Evolutionary conservation across 2,113 vertebrate genomes (phyloP).

Genomic region (Microtus ochrogaster): DNA sequence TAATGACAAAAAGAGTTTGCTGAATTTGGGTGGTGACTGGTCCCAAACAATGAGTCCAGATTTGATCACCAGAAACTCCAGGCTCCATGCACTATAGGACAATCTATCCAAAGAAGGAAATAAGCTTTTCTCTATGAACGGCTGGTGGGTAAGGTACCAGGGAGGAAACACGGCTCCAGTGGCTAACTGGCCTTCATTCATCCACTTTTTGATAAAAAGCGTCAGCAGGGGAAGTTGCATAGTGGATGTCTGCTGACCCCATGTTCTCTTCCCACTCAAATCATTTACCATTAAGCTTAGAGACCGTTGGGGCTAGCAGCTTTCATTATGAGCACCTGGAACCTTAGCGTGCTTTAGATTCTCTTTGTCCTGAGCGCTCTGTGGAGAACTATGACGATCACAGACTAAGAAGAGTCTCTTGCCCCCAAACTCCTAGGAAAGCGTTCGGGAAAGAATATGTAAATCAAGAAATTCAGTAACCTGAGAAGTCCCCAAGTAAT

Average conservation of each 20-base stretch:
- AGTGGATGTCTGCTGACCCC: rapidly evolving
- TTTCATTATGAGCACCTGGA: background rate
- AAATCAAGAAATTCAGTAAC: background rate
- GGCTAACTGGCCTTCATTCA: rapidly evolving
- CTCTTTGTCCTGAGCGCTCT: background rate
- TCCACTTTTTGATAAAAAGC: rapidly evolving
- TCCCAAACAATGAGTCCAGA: background rate
- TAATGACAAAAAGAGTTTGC: constrained; percentile 49
- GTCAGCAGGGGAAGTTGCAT: rapidly evolving
- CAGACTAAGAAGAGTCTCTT: background rate
- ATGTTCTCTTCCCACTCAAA: rapidly evolving
- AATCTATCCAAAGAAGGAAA: background rate
- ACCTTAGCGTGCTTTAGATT: background rate
- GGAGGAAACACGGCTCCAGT: background rate
- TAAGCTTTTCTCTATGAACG: background rate
- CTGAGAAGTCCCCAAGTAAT: background rate
- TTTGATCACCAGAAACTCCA: background rate
- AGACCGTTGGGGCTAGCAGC: background rate
- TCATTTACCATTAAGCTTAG: background rate
- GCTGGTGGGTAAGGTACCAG: background rate
- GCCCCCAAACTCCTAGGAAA: background rate
- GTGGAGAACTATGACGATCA: background rate
- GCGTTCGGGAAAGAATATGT: background rate
- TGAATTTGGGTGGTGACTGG: constrained; percentile 5
- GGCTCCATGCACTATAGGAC: rapidly evolving